Conservation (phyloP, 2,888 invertebrate species). For the Oxytorus armatus region DNA sequence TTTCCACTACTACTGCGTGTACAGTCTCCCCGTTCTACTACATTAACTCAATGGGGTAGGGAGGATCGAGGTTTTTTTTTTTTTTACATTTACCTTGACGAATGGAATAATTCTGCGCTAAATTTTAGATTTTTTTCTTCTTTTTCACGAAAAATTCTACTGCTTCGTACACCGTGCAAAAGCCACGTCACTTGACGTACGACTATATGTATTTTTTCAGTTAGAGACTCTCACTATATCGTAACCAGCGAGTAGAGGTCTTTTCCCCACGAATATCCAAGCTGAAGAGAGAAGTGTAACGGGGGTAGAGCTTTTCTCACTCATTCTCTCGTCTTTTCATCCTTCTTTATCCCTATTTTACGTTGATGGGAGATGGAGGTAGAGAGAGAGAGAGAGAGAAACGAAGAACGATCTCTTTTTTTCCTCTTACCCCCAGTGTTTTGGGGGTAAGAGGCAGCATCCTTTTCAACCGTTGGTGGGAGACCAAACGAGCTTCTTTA, state of each 20-base stretch:
- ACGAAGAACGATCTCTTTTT: not conserved
- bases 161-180: conserved; percentile 24
- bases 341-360: conserved; percentile 18
- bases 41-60: too few species aligned
- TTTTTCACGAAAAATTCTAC: not conserved
- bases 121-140: conserved; percentile 3
- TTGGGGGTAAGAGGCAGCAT: conserved; percentile 30
- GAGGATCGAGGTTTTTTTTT: not conserved
- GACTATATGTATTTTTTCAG: conserved; percentile 60
- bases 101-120: not conserved
- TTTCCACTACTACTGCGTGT: too few species aligned
- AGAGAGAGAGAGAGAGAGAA: not conserved
- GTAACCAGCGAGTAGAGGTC: conserved; percentile 4
- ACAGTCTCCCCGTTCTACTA: too few species aligned
- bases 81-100: not conserved
- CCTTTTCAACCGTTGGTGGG: conserved; percentile 25
- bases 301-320: conserved; percentile 4
- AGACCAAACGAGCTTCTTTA: conserved; percentile 29
- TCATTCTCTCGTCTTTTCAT: not conserved
- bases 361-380: not conserved
- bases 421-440: conserved; percentile 6
- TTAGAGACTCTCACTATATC: conserved; percentile 30
- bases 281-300: not conserved
- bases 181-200: conserved; percentile 40
- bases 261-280: conserved; percentile 6